Evolutionary conservation across 2,113 vertebrate genomes (phyloP).

Genomic region (Onychostruthus taczanowskii): DNA sequence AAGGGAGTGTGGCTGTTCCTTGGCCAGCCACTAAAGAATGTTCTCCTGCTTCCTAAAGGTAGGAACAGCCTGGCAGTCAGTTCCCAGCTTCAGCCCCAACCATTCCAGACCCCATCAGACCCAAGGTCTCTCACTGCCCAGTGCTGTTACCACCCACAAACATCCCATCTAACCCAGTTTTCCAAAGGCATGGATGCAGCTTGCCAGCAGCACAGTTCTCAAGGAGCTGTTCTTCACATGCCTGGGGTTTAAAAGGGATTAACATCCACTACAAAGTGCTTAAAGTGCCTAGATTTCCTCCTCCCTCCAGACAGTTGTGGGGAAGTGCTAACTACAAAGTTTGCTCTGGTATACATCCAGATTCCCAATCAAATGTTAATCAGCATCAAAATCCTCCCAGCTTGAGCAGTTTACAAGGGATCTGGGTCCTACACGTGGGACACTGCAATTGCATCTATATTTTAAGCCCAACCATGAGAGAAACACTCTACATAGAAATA

Average conservation of each 20-base stretch:
- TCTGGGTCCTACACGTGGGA: not conserved
- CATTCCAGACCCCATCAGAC: not conserved
- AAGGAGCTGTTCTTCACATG: not conserved
- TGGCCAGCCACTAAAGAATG: not conserved
- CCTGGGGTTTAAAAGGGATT: not conserved
- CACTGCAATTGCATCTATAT: not conserved
- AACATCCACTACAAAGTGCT: conserved; percentile 27
- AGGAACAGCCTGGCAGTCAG: not conserved
- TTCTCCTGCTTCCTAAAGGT: not conserved
- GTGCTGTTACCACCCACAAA: fast-evolving
- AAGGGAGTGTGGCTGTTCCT: not conserved
- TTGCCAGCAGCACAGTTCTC: not conserved
- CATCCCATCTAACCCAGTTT: not conserved
- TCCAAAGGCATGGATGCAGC: not conserved
- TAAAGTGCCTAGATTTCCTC: conserved; percentile 15
- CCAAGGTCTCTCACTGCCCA: not conserved
- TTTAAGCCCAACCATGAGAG: not conserved
- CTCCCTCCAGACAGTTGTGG: not conserved
- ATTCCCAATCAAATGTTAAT: not conserved
- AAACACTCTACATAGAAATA: conserved; percentile 36
- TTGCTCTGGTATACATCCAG: not conserved
- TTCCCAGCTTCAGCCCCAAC: not conserved
- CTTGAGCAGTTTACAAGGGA: not conserved
- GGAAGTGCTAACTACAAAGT: not conserved
- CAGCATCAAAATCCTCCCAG: not conserved